These are phyloP conservation scores for Sinopyrophorus schimmeli DNA, from an alignment of 2,888 invertebrate species.

Conservation along the genomic window DNA sequence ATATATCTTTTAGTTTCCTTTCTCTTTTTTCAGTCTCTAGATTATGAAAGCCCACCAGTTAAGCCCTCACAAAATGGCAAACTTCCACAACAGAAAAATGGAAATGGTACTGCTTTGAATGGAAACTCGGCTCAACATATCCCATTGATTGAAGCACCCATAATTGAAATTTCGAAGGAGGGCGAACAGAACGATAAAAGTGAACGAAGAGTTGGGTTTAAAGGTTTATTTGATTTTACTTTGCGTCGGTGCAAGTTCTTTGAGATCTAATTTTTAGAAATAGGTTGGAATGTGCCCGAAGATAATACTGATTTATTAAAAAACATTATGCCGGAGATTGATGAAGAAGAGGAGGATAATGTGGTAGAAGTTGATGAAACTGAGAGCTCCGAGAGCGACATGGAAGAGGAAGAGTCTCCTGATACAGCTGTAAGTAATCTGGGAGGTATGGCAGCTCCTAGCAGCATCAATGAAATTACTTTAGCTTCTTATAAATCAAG, in stretches of 20 bases:
- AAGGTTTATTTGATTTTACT: slow-evolving; percentile 54
- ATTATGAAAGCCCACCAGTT: slow-evolving; percentile 16
- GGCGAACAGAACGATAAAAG: slow-evolving; percentile 46
- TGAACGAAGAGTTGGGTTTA: slow-evolving; percentile 59
- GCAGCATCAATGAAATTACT: slow-evolving; percentile 60
- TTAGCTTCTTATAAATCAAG: slow-evolving; percentile 33
- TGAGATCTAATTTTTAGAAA: no score
- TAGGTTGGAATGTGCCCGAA: slow-evolving; percentile 62
- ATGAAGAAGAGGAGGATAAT: slow-evolving; percentile 28
- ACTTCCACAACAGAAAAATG: slow-evolving; percentile 45
- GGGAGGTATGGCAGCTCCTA: slow-evolving; percentile 56
- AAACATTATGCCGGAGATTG: slow-evolving; percentile 47
- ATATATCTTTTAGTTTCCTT: no score
- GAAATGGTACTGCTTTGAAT: slow-evolving; percentile 29
- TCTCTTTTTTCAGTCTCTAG: slow-evolving; percentile 26
- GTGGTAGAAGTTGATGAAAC: slow-evolving; percentile 41
- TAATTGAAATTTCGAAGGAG: slow-evolving; percentile 45
- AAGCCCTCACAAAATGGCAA: slow-evolving; percentile 49
- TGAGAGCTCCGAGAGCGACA: slow-evolving; percentile 18
- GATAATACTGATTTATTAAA: slow-evolving; percentile 57
- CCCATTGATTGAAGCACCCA: slow-evolving; percentile 39
- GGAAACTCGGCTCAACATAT: slow-evolving; percentile 25
- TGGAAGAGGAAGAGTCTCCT: slow-evolving; percentile 41
- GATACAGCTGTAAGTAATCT: slow-evolving; percentile 56
- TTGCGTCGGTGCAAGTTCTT: no score